These are phyloP conservation scores for Drosophila paracracens DNA, from an alignment of 2,888 invertebrate genomes.

Conservation along the genomic window DNA sequence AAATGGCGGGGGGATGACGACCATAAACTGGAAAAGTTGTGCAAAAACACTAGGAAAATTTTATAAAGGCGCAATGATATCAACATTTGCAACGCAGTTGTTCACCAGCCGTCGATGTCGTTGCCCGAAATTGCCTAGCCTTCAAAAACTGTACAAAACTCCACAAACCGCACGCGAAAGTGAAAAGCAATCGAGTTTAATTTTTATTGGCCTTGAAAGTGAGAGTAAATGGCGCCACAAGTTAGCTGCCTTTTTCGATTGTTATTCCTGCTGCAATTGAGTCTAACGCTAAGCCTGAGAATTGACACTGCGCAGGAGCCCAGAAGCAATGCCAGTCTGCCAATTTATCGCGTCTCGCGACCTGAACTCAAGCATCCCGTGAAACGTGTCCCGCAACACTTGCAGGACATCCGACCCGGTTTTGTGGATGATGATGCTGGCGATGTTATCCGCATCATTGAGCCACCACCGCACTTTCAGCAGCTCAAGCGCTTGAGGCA, in stretches of 20 bases:
- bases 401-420: slow-evolving; percentile 75
- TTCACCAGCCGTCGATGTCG: slow-evolving; percentile 53
- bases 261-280: slow-evolving; percentile 17
- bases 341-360: slow-evolving; percentile 66
- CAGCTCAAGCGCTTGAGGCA: slow-evolving; percentile 68
- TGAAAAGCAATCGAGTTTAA: slow-evolving; percentile 54
- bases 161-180: slow-evolving; percentile 51
- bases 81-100: slow-evolving; percentile 62
- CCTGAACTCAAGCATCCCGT: slow-evolving; percentile 61
- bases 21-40: slow-evolving; percentile 71
- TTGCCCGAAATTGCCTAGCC: slow-evolving; percentile 11
- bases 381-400: slow-evolving; percentile 68
- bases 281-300: slow-evolving; percentile 33
- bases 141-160: slow-evolving; percentile 2
- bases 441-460: slow-evolving; percentile 83
- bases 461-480: slow-evolving; percentile 80
- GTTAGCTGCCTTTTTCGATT: slow-evolving; percentile 17
- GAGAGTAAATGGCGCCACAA: slow-evolving; percentile 58
- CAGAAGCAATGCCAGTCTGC: slow-evolving; percentile 1
- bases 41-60: slow-evolving; percentile 69
- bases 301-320: slow-evolving; percentile 33
- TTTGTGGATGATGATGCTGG: slow-evolving; percentile 73
- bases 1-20: slow-evolving; percentile 12
- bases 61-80: slow-evolving; percentile 73
- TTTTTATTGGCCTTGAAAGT: slow-evolving; percentile 62